Base-by-base conservation (phyloP, 2,113 vertebrate genomes). In the Corvus moneduloides region DNA sequence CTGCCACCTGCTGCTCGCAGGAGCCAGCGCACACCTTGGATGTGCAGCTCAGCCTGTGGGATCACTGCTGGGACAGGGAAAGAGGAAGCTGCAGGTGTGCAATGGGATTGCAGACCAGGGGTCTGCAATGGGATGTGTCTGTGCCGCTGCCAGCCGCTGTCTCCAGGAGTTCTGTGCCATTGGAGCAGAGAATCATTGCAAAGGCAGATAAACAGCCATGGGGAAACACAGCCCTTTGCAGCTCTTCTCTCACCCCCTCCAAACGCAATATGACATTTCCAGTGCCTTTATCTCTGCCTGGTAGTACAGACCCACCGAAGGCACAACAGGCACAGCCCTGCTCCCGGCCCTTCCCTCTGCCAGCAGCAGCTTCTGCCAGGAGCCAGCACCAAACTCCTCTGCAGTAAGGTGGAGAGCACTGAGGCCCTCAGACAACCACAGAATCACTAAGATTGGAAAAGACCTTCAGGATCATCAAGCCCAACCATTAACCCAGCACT, bases 11-110 rank as follows among this genome's bases (percentile, higher is more conserved):
- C 67, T 48, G 72, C 76, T 39, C 16, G 1, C 16, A 18, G 68
- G 43, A 62, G 64, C 67, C 43, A 59, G 87, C 0, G 0, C 8
- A 0, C 37, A 37, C 37, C 10, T 37, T 13, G 3, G 69, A 44
- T 9, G 39, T 5, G 8, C 26, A 59, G 81, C 78, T 54, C 61
- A 74, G 24, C 73, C 7, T 1, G 37, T 22, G 21, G n/a, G 43
- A 62, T 78, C 69, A 1, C 43, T 18, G 55, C 87, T 52, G 63
- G 12, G 54, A 37, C 54, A 16, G 2, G 26, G 8, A 27, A 5
- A 30, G 1, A 10, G 80, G 89, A 10, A 20, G 32, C 58, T 75
- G 80, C 11, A 10, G 79, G 22, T 26, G 35, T 51, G 39, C 83
- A 76, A 1, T 2, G 17, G 80, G 76, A 32, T 2, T 16, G 51